These are phyloP conservation scores for Pinctada fucata DNA, from an alignment of 2,888 invertebrate genomes.

Conservation along the genomic window DNA sequence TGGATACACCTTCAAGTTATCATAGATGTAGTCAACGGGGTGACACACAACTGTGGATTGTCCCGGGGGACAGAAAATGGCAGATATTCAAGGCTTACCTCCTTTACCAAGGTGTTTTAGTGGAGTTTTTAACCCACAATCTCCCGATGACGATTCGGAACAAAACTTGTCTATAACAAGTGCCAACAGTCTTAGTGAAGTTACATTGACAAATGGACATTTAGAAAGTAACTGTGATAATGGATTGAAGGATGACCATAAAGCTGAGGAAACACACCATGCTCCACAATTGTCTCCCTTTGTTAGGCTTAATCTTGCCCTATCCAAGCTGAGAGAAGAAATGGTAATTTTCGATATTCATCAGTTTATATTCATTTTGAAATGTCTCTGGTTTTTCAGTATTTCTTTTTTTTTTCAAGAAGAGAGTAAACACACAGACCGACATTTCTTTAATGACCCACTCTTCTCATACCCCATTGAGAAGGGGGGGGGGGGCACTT, in stretches of 20 bases:
- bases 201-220: neutral
- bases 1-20: neutral
- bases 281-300: slow-evolving; percentile 39
- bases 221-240: neutral
- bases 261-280: neutral
- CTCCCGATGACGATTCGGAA: neutral
- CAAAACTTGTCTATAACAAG: slow-evolving; percentile 5
- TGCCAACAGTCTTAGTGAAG: neutral
- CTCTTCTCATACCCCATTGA: no score
- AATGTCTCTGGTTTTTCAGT: no score
- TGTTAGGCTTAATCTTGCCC: slow-evolving; percentile 47
- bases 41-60: neutral
- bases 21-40: slow-evolving; percentile 5
- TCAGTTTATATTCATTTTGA: neutral
- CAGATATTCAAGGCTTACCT: slow-evolving; percentile 58
- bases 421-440: no score
- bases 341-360: slow-evolving; percentile 46
- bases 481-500: no score
- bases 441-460: no score
- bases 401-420: no score
- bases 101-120: slow-evolving; percentile 60
- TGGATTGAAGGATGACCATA: neutral
- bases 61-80: slow-evolving; percentile 42
- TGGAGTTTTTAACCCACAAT: slow-evolving; percentile 33
- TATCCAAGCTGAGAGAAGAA: slow-evolving; percentile 53